These are phyloP conservation scores for Xenus cinereus DNA, from an alignment of 2,113 vertebrate species.

Conservation along the genomic window DNA sequence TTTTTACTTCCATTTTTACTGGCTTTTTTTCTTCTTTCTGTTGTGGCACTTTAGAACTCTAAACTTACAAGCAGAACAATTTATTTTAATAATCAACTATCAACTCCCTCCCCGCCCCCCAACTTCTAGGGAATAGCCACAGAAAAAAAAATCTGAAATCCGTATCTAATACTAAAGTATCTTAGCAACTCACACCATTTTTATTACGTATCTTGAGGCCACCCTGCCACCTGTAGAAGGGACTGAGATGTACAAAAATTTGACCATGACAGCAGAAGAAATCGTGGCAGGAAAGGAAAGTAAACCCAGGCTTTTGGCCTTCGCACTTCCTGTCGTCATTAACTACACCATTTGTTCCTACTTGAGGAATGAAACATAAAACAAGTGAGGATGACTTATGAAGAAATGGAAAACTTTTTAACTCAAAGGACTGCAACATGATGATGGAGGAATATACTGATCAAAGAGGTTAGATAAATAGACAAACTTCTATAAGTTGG, in stretches of 20 bases:
- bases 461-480: neutral
- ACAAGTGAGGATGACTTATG: neutral
- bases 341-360: neutral
- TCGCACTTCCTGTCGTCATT: neutral
- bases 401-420: neutral
- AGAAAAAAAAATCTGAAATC: neutral
- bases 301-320: neutral
- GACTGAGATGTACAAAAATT: neutral
- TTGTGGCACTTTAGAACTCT: neutral
- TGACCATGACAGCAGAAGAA: neutral
- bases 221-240: rapidly evolving
- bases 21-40: neutral
- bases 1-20: neutral
- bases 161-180: neutral
- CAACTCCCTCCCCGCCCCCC: too few relatives aligned
- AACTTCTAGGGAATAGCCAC: neutral
- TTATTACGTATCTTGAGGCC: neutral
- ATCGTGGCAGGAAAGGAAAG: neutral
- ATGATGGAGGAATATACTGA: neutral
- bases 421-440: neutral
- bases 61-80: neutral
- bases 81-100: constrained; percentile 18
- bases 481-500: neutral
- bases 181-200: neutral
- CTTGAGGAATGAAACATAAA: neutral